Base-by-base conservation (phyloP, 2,888 invertebrate species). In the Theretra japonica region DNA sequence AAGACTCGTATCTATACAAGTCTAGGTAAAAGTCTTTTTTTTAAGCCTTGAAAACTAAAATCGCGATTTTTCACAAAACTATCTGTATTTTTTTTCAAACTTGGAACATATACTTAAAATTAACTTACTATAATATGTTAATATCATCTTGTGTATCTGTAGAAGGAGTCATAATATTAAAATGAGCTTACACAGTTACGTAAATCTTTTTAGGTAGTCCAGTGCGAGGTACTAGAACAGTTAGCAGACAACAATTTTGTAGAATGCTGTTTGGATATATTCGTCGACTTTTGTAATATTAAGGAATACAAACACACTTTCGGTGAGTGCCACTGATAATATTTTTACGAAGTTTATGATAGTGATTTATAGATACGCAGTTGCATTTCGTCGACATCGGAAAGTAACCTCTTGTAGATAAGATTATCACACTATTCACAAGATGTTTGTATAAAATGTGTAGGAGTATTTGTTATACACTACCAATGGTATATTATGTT, bases 251-350 rank as follows among this genome's bases (percentile, higher is more conserved):
- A 86, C 58, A 84, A 88, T 73, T 91, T 92, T 75, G 70, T 90
- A 57, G 91, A 92, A 69, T 86, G 83, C 70, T 89, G 89, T 78
- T 79, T 93, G 69, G 88, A 92, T 69, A 86, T 91, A 71, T 83
- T 94, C 4, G 84, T 92, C n/a, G 88, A 88, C 53, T 94, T 92
- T 78, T 90, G 88, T 75, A 89, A 89, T 72, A 80, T 82, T 30
- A 89, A 85, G 70, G 85, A 88, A 69, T 86, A 87, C 74, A 82
- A 84, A 73, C 85, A 78, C 76, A 79, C 74, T 74, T 81, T 93
- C 62, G 90, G 94, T 93, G 78, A 88, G 91, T 71, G 68, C 30
- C 28, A 68, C 28, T 28, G 68, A 53, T 69, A 69, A 30, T 53
- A 30, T 50, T 50, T 33, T 56, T 68, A 21, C 19, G 53, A 28